Evolutionary conservation across 2,797 vertebrate species (phyloP).

Genomic region (Rachycentron canadum): DNA sequence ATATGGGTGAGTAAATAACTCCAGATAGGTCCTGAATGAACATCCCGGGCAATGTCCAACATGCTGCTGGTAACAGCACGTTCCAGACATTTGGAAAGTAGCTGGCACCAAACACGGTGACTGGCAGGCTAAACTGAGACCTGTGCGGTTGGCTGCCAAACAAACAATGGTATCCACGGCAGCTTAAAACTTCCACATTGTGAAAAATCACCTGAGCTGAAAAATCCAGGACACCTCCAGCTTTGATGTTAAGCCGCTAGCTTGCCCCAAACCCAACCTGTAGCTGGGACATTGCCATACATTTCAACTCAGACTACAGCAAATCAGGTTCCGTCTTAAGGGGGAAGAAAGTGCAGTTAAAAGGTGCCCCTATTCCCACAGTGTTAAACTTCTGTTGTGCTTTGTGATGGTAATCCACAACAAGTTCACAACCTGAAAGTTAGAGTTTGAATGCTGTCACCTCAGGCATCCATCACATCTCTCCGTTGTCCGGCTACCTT

Average conservation of each 20-base stretch:
- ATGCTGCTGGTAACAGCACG: not conserved
- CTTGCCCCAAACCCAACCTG: constrained; percentile 13
- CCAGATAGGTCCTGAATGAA: constrained; percentile 2
- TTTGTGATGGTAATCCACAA: not conserved
- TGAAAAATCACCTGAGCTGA: constrained; percentile 30
- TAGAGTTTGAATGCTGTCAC: not conserved
- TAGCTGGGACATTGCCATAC: not conserved
- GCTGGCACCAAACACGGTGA: constrained; percentile 2
- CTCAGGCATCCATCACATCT: not conserved
- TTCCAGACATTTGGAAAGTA: constrained; percentile 18
- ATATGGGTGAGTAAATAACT: not conserved
- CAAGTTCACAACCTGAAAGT: not conserved
- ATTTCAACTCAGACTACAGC: not conserved
- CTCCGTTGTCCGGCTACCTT: not conserved
- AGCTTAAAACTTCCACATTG: constrained; percentile 32
- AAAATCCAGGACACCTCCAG: constrained; percentile 31
- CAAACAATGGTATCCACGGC: not conserved
- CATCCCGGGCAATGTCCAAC: not conserved
- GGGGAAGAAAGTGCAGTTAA: not conserved
- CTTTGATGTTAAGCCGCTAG: constrained; percentile 12
- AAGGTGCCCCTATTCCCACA: not conserved
- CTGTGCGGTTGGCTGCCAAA: constrained; percentile 1
- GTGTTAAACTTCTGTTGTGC: not conserved
- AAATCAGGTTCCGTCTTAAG: not conserved
- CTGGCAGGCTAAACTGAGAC: constrained; percentile 3